Conservation (phyloP, 2,113 vertebrate genomes). For the Pseudopodoces humilis region DNA sequence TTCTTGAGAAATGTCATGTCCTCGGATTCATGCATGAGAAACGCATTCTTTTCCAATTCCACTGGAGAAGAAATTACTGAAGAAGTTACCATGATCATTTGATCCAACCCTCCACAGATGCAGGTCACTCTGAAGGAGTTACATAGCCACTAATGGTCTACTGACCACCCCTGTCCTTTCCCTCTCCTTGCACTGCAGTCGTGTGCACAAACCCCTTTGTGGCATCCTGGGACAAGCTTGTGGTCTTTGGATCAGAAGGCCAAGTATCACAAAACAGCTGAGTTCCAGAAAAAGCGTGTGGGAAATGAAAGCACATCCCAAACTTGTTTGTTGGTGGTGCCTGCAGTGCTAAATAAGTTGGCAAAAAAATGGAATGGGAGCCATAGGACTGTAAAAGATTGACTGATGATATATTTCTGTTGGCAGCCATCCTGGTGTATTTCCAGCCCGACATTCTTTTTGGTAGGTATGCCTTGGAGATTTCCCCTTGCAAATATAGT, state of each 20-base stretch:
- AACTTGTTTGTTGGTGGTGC: conserved; percentile 4
- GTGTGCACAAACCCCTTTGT: neutral
- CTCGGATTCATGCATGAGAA: neutral
- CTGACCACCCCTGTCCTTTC: neutral
- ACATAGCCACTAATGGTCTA: neutral
- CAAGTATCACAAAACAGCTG: neutral
- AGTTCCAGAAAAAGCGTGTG: neutral
- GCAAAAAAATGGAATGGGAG: neutral
- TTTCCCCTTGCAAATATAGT: conserved; percentile 32
- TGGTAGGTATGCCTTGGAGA: conserved; percentile 35
- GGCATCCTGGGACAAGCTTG: neutral
- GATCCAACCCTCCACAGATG: neutral
- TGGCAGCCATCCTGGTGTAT: conserved; percentile 22
- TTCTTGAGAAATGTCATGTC: neutral
- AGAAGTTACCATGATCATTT: neutral
- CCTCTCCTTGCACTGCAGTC: neutral
- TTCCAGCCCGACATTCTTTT: conserved; percentile 33
- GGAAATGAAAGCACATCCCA: neutral
- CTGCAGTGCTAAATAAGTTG: neutral
- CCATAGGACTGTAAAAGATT: neutral
- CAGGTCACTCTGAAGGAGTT: neutral
- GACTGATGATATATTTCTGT: conserved; percentile 39
- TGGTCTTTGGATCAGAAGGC: neutral
- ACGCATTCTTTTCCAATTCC: neutral
- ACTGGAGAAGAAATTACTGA: neutral